Base-by-base conservation (phyloP, 1,140 invertebrate genomes). In the Drosophila sproati region DNA sequence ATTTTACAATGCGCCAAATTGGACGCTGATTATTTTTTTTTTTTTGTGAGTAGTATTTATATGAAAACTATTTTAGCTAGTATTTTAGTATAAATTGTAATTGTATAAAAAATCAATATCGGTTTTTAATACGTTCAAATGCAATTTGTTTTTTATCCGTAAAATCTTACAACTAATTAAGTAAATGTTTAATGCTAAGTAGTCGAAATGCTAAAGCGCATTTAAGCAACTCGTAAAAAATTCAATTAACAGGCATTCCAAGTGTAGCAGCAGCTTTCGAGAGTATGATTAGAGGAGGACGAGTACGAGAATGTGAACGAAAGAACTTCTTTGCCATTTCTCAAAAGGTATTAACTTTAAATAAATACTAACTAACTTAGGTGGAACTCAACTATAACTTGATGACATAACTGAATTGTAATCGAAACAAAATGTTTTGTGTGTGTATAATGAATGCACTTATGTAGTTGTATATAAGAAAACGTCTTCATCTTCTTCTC, bases 381-480 rank as follows among this genome's bases (percentile, higher is more conserved):
- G 70, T 60, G 54, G 73, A 87, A 87, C 82, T 87, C 83, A 87
- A 87, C 83, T 87, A 48, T 75, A 87, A 82, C 70, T 76, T 86
- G 69, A 73, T 77, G 83, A 88, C 68, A 81, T 63, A 88, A 87
- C 79, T 80, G 41, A 80, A 80, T 62, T 70, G 37, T 48, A 67
- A 79, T 81, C 60, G 71, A 73, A 91, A 79, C 76, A 67, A 72
- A 74, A 59, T 47, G 51, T 76, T 43, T 57, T 61, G 69, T 78
- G 50, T 62, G 39, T 43, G 39, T 43, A 39, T 39, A 62, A 73
- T 73, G 68, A 78, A 68, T 76, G 68, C 66, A 63, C 47, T 71
- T 56, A 70, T 73, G 48, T 69, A 48, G 20, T 20, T 10, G 4
- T 37, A 61, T 39, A 55, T 64, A 41, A 48, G 34, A 32, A 61